phyloP scores from a whole-genome alignment of 1,140 invertebrate genomes.

The Polyergus mexicanus region DNA sequence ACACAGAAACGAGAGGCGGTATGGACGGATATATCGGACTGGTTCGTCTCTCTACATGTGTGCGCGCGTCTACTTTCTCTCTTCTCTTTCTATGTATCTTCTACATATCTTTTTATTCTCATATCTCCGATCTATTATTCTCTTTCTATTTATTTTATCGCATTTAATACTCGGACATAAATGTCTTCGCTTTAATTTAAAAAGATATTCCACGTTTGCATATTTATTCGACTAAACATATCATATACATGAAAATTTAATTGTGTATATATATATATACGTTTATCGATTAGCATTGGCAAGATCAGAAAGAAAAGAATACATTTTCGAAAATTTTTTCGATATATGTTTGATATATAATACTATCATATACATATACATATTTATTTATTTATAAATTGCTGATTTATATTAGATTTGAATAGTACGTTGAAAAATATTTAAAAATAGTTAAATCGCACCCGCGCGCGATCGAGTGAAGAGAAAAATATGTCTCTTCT shows the following conservation, averaged over 20 bases:
- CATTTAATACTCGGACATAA: background rate
- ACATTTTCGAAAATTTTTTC: background rate
- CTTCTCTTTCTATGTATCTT: background rate
- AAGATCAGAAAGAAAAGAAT: background rate
- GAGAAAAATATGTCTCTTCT: conserved; percentile 14
- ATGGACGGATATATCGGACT: conserved; percentile 54
- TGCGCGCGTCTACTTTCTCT: background rate
- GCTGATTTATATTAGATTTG: background rate
- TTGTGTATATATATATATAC: background rate
- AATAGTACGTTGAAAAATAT: conserved; percentile 18
- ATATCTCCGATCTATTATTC: background rate
- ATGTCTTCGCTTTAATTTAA: conserved; percentile 1
- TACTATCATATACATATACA: background rate
- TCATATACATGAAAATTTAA: background rate
- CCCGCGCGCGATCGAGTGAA: background rate
- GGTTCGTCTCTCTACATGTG: conserved; percentile 4
- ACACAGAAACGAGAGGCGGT: conserved; percentile 70
- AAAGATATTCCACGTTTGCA: background rate
- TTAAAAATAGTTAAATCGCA: background rate
- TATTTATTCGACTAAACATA: conserved; percentile 15
- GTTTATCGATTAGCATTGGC: conserved; percentile 32
- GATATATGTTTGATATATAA: background rate
- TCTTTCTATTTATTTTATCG: background rate
- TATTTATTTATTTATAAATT: background rate
- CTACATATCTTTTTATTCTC: background rate